These are phyloP conservation scores for Euproctis similis DNA, from an alignment of 2,888 invertebrate genomes.

Conservation along the genomic window DNA sequence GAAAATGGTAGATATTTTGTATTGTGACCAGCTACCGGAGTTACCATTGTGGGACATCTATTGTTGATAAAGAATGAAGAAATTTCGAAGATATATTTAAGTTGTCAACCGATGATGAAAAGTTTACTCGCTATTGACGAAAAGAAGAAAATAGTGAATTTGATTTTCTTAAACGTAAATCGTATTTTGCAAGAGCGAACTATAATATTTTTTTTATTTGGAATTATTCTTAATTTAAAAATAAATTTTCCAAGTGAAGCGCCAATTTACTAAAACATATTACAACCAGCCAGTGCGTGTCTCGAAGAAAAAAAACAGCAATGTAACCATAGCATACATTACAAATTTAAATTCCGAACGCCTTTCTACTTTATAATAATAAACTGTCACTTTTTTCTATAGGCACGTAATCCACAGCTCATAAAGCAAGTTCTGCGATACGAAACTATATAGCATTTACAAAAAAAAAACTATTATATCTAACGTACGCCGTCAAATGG, in stretches of 20 bases:
- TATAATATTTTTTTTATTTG: no score
- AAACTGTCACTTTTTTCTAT: constrained; percentile 8
- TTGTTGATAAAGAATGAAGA: constrained; percentile 18
- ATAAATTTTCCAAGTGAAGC: no score
- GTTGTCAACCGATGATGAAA: no score
- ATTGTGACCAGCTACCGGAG: constrained; percentile 39
- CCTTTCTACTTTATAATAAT: background rate
- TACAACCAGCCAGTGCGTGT: no score
- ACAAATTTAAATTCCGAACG: constrained; percentile 2
- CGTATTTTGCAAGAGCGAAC: no score
- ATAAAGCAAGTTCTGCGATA: constrained; percentile 33
- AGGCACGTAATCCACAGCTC: constrained; percentile 27
- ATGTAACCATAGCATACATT: background rate
- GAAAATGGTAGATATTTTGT: constrained; percentile 41
- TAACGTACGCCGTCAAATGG: constrained; percentile 31
- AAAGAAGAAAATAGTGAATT: no score
- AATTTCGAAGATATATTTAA: background rate
- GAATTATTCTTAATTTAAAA: no score
- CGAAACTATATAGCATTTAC: no score
- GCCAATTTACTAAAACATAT: no score
- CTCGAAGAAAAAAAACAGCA: no score
- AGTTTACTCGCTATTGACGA: no score
- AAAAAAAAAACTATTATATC: constrained; percentile 31
- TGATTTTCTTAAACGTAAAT: no score
- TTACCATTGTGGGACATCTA: constrained; percentile 24